Evolutionary conservation across 2,888 invertebrate genomes (phyloP), one percentile per base, ranked within the genome.

Genomic region (Aleiodes testaceus): DNA sequence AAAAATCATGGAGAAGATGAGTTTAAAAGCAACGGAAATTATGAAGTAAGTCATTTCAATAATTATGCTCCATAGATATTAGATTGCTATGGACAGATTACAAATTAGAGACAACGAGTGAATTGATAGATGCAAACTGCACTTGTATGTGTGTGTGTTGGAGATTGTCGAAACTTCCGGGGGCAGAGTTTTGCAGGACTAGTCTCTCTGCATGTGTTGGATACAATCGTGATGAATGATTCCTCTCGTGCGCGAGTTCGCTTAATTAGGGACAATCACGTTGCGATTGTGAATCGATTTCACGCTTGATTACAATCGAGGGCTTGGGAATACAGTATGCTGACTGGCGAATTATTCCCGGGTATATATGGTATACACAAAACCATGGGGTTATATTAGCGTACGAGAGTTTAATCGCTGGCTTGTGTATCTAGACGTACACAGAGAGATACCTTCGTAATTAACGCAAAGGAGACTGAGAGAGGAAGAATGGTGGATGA

Each of bases 201-300:
- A 26, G 26, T 26, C 26, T 47, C 4, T 14, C 5, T 47, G 9
- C 22, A n/a, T 36, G 45, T 26, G 26, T 53, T n/a, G 16, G 55
- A 42, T n/a, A 12, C 65, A 66, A 70, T 74, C 76, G 75, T 81
- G 82, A 84, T 82, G 80, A 83, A 84, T 82, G 84, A 82, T 80
- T 79, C 53, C 59, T 67, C 47, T 59, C 74, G 75, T 71, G 77
- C 78, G 79, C 79, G 78, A 77, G 75, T 78, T 76, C 74, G 78
- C 83, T 84, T 85, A 84, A 85, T 85, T 84, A 84, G 79, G 79
- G 80, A 83, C 84, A 85, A 85, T 85, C 84, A 81, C 79, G 71
- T 73, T 75, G 72, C 81, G 82, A 85, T 85, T 84, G 85, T 83
- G 75, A 76, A 76, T 77, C 77, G 77, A 77, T 77, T 77, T 77